Evolutionary conservation across 92 coral and sea anemone species (phyloP), one percentile per base, ranked within the genome.

Genomic region (Muricea muricata): DNA sequence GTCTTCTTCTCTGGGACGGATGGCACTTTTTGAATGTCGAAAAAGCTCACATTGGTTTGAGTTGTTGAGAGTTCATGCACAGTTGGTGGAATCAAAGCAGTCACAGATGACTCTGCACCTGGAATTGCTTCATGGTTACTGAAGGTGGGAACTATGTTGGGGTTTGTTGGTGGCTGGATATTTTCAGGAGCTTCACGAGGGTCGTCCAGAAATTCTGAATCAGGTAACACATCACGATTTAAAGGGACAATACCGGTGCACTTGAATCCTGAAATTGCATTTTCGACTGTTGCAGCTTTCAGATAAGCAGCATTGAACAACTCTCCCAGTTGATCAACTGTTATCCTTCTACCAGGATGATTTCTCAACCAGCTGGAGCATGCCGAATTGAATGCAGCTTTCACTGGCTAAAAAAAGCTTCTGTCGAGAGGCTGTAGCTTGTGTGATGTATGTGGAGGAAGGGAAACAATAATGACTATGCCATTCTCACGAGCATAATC

Each of bases 281-380:
- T 65, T 65, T 65, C 72, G 35, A 65, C 12, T 18, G 37, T 65
- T 4, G 72, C 72, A 7, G 72, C 7, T 18, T 65, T 65, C 6
- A 65, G 18, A 18, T 65, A 65, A 6, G 72, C 72, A 21, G 20
- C 31, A 7, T 65, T 65, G 35, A 65, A 65, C 18, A 65, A 21
- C 31, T 65, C 31, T 6, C 31, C 72, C 31, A 65, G 28, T 29
- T 73, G 37, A 32, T 73, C 79, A 24, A 45, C 57, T 73, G 56
- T 41, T 10, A 73, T 73, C 28, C 35, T 65, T 0, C 72, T 0
- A 15, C 72, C 72, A 0, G 72, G 35, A 12, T 65, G 72, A 23
- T 21, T 65, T 46, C 29, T 37, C 60, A 73, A 40, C 79, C 79
- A 46, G 33, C 31, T 73, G 3, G 56, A 45, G 57, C 79, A 73